These are phyloP conservation scores for Sarcophaga rosellei DNA, from an alignment of 2,888 invertebrate genomes.

Conservation along the genomic window DNA sequence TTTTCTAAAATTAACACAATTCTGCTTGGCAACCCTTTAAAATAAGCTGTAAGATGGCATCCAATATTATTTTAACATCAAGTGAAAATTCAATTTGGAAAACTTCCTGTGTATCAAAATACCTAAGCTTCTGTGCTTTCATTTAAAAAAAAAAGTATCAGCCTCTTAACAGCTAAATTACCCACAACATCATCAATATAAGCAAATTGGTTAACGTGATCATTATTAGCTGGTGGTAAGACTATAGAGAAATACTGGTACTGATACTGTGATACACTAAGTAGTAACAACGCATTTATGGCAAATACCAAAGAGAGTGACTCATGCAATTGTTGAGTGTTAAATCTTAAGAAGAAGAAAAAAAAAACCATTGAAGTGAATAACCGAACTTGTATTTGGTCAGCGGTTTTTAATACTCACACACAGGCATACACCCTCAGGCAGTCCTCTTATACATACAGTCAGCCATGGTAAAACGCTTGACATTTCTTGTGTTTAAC, in stretches of 20 bases:
- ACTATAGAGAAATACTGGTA: not conserved
- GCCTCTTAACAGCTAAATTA: slow-evolving; percentile 34
- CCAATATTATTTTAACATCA: slow-evolving; percentile 14
- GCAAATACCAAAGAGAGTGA: slow-evolving; percentile 52
- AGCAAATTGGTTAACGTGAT: not conserved
- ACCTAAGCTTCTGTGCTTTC: slow-evolving; percentile 17
- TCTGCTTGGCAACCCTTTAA: slow-evolving; percentile 13
- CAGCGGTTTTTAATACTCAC: slow-evolving; percentile 16
- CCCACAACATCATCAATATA: not conserved
- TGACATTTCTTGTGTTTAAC: not conserved
- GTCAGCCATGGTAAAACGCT: not conserved
- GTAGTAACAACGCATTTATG: slow-evolving; percentile 13
- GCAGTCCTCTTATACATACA: not conserved
- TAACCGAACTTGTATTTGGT: slow-evolving; percentile 39
- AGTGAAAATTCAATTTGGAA: slow-evolving; percentile 61
- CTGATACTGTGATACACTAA: not conserved
- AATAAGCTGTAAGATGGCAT: not conserved
- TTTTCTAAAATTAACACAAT: not conserved
- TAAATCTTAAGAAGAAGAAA: slow-evolving; percentile 23
- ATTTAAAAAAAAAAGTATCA: not conserved
- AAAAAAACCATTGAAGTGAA: slow-evolving; percentile 48
- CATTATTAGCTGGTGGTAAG: slow-evolving; percentile 36
- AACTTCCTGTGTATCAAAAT: slow-evolving; percentile 62
- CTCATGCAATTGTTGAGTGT: slow-evolving; percentile 37
- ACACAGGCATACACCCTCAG: not conserved